These are phyloP conservation scores for Xyliphius kryptos DNA, from an alignment of 2,113 vertebrate genomes.

Conservation along the genomic window DNA sequence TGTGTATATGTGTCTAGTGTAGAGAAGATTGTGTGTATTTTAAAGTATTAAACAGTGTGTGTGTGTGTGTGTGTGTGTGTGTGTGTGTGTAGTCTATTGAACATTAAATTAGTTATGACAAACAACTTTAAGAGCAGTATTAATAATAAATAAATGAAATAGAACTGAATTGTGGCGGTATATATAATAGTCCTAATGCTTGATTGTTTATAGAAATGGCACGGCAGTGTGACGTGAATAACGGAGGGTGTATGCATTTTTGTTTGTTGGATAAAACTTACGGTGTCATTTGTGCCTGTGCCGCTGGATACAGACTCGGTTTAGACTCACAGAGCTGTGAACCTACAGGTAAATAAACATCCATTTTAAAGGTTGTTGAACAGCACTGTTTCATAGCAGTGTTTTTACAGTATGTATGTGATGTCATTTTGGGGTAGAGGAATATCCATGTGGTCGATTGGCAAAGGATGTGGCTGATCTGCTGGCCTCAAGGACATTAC, in stretches of 20 bases:
- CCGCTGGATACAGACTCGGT: constrained; percentile 70
- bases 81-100: neutral
- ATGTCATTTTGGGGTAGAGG: constrained; percentile 37
- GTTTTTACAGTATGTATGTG: neutral
- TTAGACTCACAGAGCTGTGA: constrained; percentile 69
- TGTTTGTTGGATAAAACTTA: constrained; percentile 53
- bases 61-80: neutral
- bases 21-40: neutral
- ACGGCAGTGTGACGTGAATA: constrained; percentile 64
- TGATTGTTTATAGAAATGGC: constrained; percentile 57
- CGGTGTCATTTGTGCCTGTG: constrained; percentile 71
- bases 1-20: neutral
- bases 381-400: neutral
- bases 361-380: neutral
- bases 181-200: neutral
- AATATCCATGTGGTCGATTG: constrained; percentile 57
- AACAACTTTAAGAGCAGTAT: no score
- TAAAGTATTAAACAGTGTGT: neutral
- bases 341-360: constrained; percentile 66
- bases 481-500: neutral
- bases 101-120: no score
- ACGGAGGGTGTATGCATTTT: constrained; percentile 85
- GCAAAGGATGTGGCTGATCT: neutral
- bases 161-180: neutral
- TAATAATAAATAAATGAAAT: no score